Evolutionary conservation across 1,140 invertebrate species (phyloP).

Genomic region (Heterodera carotae): DNA sequence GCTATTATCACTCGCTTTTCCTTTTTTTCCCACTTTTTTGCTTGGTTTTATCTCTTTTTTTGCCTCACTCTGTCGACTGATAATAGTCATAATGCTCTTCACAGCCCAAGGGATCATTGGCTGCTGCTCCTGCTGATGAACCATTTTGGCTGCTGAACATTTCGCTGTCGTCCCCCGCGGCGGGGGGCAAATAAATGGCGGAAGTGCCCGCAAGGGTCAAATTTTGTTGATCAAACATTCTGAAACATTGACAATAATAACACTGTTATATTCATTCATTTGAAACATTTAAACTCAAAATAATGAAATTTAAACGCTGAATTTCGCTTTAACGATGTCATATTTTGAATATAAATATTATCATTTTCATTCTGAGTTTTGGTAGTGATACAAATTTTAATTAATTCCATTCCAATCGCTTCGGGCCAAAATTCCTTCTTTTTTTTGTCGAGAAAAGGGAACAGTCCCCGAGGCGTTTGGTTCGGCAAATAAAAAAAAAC

Average conservation of each 20-base stretch:
- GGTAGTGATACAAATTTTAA: background rate
- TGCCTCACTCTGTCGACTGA: constrained; percentile 49
- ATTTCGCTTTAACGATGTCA: no score
- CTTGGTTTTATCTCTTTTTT: constrained; percentile 22
- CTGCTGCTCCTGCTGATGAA: no score
- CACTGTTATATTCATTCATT: background rate
- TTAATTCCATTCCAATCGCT: background rate
- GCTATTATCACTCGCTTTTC: no score
- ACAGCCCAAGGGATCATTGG: constrained; percentile 2
- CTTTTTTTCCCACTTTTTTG: no score
- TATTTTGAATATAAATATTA: background rate
- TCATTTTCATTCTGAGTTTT: background rate
- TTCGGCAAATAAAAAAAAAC: background rate
- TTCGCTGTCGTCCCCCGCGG: background rate
- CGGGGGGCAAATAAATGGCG: background rate
- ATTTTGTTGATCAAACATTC: constrained; percentile 10
- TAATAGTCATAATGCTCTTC: constrained; percentile 53
- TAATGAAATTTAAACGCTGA: background rate
- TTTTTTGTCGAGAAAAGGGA: background rate
- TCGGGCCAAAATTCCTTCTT: background rate
- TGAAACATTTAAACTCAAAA: background rate
- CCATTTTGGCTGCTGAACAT: constrained; percentile 1
- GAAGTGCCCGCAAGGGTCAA: background rate
- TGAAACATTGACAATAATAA: background rate
- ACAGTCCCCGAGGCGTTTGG: background rate